A percentile compares a stretch with the other conserved stretches of the same genome.
Evolutionary conservation across 2,888 invertebrate species (phyloP).

Genomic region (Lepas anatifera): DNA sequence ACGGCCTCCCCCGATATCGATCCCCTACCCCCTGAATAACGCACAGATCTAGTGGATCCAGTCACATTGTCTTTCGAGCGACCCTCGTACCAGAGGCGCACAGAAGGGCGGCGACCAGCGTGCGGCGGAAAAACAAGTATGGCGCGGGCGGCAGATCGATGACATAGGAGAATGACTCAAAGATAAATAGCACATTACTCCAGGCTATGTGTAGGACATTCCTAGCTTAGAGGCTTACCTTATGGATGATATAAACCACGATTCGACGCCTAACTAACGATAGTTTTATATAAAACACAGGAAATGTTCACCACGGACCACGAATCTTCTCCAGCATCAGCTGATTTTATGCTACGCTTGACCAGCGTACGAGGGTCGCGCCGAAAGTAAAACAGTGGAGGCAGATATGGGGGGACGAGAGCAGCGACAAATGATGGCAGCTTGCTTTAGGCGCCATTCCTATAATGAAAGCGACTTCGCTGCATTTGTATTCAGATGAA

Average conservation of each 20-base stretch:
- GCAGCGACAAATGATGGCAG: no score
- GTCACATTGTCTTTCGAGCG: neutral
- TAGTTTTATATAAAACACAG: neutral
- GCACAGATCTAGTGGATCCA: no score
- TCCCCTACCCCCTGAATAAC: no score
- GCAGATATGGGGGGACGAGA: no score
- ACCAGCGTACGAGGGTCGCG: neutral
- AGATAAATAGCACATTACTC: neutral
- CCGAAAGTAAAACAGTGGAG: no score
- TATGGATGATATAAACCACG: neutral
- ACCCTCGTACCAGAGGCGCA: neutral
- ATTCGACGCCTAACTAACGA: neutral
- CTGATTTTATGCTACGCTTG: neutral
- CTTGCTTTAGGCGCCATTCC: no score
- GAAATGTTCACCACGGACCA: neutral
- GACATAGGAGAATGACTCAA: neutral
- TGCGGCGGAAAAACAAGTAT: slow-evolving; percentile 4
- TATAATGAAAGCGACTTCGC: no score
- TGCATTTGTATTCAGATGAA: no score
- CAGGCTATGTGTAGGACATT: neutral
- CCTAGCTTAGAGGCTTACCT: neutral
- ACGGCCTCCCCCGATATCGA: neutral
- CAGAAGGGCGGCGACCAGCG: slow-evolving; percentile 3
- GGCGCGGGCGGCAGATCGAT: slow-evolving; percentile 1
- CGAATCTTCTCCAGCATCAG: neutral